Percentiles rank a stretch among this genome's conserved stretches.
phyloP scores from a whole-genome alignment of 2,888 invertebrate genomes.

The Himalopsyche japonica region DNA sequence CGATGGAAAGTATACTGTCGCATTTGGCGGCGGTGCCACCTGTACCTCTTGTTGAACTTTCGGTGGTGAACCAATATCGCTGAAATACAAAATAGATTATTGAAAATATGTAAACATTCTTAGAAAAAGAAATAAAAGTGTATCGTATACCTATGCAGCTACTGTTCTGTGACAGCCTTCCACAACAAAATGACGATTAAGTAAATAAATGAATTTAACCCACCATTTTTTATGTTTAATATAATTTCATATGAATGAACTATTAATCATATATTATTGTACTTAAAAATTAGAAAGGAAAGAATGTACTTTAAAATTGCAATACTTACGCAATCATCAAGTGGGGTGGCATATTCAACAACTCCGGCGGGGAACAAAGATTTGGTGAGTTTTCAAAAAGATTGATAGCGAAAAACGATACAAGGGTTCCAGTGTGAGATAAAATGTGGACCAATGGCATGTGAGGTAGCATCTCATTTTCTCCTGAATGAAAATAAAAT shows the following conservation, averaged over 20 bases:
- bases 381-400: conserved; percentile 60
- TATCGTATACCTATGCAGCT: too few species aligned
- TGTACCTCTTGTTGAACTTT: not conserved
- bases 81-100: not conserved
- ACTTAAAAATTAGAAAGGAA: too few species aligned
- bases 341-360: conserved; percentile 48
- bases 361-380: conserved; percentile 67
- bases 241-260: too few species aligned
- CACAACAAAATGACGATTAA: too few species aligned
- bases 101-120: not conserved
- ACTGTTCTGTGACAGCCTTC: too few species aligned
- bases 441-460: conserved; percentile 80
- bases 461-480: conserved; percentile 66
- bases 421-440: conserved; percentile 76
- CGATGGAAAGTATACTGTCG: not conserved
- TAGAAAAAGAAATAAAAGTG: too few species aligned
- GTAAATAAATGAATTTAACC: too few species aligned
- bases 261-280: too few species aligned
- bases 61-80: not conserved
- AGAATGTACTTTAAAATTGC: not conserved
- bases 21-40: not conserved
- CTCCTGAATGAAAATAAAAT: conserved; percentile 49
- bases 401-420: conserved; percentile 78
- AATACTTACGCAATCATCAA: conserved; percentile 46
- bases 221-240: too few species aligned